These are phyloP conservation scores for Rattus norvegicus DNA, from an alignment of 2,113 vertebrate species.

Conservation along the genomic window DNA sequence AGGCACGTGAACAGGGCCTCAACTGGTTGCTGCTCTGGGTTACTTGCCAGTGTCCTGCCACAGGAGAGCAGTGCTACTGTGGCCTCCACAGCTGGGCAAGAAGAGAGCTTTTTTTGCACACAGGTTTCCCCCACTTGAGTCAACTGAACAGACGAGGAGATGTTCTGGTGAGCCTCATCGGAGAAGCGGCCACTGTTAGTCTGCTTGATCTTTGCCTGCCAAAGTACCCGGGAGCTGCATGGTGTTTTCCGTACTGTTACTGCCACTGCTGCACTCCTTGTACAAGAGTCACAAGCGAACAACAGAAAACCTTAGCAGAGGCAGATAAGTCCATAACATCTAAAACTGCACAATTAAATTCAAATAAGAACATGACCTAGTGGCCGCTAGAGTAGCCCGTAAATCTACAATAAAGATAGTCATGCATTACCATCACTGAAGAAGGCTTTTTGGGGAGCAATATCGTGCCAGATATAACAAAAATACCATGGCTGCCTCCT, in stretches of 20 bases:
- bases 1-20: background rate
- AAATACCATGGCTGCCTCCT: background rate
- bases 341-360: background rate
- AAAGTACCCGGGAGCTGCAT: background rate
- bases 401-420: background rate
- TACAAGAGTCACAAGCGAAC: too few relatives aligned
- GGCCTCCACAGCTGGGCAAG: background rate
- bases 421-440: background rate
- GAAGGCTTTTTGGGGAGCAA: background rate
- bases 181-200: background rate
- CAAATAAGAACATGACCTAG: background rate
- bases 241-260: background rate
- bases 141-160: background rate
- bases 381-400: background rate
- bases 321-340: background rate
- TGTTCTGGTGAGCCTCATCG: background rate
- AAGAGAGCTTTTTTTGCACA: background rate
- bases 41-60: background rate
- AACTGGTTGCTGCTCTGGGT: conserved; percentile 66
- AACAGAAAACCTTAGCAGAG: conserved; percentile 9
- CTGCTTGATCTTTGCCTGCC: background rate
- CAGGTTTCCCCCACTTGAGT: background rate
- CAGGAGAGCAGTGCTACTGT: background rate
- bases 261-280: background rate
- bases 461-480: background rate